These are phyloP conservation scores for Vespertilio murinus DNA, from an alignment of 2,797 vertebrate species.

Conservation along the genomic window DNA sequence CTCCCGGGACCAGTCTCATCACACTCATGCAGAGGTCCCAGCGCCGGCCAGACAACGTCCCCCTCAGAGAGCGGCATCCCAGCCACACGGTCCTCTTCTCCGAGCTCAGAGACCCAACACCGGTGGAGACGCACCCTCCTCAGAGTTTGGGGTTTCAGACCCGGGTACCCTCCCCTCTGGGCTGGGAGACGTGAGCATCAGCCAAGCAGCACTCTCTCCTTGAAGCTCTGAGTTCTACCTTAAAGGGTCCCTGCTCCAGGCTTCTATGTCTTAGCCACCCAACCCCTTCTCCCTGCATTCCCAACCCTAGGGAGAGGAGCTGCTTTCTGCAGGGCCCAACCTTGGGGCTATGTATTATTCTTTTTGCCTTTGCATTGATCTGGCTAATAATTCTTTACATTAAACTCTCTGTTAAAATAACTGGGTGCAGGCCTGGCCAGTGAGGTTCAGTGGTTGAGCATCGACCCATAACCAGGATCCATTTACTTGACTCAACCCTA, in stretches of 20 bases:
- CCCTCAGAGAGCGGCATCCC: neutral
- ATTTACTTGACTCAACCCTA: neutral
- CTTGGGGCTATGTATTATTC: neutral
- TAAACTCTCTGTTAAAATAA: neutral
- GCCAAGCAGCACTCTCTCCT: neutral
- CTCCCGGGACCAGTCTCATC: neutral
- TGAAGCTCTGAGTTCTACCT: neutral
- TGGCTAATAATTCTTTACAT: neutral
- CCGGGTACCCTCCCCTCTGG: neutral
- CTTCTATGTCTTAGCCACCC: neutral
- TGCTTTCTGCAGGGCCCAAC: neutral
- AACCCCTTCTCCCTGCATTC: neutral
- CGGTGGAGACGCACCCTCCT: neutral
- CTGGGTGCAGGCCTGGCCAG: neutral
- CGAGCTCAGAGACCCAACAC: neutral
- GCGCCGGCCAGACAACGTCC: neutral
- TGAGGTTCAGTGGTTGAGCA: no score
- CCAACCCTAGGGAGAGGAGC: neutral
- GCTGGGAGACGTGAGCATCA: neutral
- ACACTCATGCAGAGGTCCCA: accelerated
- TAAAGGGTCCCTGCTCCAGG: neutral
- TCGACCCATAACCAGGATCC: neutral
- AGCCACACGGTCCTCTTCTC: neutral
- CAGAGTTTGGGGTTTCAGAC: neutral
- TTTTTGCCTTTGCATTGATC: neutral